Conservation (phyloP, 2,797 vertebrate genomes). For the Sandelia bainsii region DNA sequence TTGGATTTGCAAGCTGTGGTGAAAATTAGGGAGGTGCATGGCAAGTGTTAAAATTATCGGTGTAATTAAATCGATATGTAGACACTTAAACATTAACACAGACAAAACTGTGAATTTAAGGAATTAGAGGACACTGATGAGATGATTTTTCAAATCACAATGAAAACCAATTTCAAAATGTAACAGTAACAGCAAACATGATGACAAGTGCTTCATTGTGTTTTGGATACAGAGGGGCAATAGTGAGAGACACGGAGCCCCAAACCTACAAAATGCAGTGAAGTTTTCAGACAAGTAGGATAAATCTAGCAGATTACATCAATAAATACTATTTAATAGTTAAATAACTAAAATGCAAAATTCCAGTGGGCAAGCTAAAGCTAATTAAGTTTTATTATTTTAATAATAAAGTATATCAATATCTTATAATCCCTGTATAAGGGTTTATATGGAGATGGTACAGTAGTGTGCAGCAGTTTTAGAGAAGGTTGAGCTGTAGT, state of each 20-base stretch:
- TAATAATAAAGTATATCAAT: too few species aligned
- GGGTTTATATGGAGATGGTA: too few species aligned
- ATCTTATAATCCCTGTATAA: too few species aligned
- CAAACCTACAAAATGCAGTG: conserved; percentile 25
- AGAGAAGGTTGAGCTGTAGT: too few species aligned
- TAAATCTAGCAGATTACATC: neutral
- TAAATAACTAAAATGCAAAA: too few species aligned
- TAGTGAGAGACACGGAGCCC: conserved; percentile 28
- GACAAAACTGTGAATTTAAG: conserved; percentile 4
- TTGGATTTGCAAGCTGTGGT: neutral
- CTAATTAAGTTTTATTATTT: neutral
- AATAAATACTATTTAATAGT: too few species aligned
- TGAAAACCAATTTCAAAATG: neutral
- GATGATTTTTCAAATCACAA: conserved; percentile 17
- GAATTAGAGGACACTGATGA: neutral
- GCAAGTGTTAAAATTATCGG: neutral
- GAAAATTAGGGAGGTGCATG: conserved; percentile 9
- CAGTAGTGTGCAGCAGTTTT: too few species aligned
- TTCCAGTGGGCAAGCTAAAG: neutral
- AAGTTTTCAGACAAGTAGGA: neutral
- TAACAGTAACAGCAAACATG: conserved; percentile 16
- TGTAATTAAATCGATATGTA: conserved; percentile 8
- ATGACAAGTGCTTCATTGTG: conserved; percentile 27
- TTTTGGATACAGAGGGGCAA: conserved; percentile 32
- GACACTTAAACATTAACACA: conserved; percentile 1